Conservation (phyloP, 2,888 invertebrate genomes). For the Fissipunctia ypsillon region DNA sequence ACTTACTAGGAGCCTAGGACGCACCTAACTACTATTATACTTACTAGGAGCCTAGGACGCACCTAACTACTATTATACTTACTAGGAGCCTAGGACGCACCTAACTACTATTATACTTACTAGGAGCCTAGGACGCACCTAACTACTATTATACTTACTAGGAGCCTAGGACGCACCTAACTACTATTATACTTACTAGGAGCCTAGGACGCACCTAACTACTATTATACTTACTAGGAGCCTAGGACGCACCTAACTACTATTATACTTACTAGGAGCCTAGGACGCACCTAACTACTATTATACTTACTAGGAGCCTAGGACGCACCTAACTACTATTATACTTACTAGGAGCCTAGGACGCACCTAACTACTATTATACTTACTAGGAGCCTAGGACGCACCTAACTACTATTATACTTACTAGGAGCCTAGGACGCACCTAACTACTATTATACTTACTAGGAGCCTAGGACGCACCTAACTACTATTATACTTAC, state of each 20-base stretch:
- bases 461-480: constrained; percentile 10
- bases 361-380: constrained; percentile 12
- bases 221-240: constrained; percentile 13
- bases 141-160: constrained; percentile 16
- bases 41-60: constrained; percentile 10
- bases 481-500: constrained; percentile 16
- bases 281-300: constrained; percentile 16
- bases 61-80: constrained; percentile 14
- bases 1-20: constrained; percentile 16
- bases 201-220: constrained; percentile 14
- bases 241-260: constrained; percentile 13
- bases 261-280: constrained; percentile 12
- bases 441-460: constrained; percentile 14
- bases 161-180: constrained; percentile 12
- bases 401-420: constrained; percentile 15
- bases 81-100: constrained; percentile 10
- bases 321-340: constrained; percentile 14
- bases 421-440: constrained; percentile 10
- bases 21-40: constrained; percentile 15
- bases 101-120: constrained; percentile 16
- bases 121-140: constrained; percentile 9
- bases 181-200: constrained; percentile 14
- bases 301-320: constrained; percentile 8
- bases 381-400: constrained; percentile 16
- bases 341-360: constrained; percentile 12